Evolutionary conservation across 2,797 vertebrate genomes (phyloP).

Genomic region (Limosa lapponica): DNA sequence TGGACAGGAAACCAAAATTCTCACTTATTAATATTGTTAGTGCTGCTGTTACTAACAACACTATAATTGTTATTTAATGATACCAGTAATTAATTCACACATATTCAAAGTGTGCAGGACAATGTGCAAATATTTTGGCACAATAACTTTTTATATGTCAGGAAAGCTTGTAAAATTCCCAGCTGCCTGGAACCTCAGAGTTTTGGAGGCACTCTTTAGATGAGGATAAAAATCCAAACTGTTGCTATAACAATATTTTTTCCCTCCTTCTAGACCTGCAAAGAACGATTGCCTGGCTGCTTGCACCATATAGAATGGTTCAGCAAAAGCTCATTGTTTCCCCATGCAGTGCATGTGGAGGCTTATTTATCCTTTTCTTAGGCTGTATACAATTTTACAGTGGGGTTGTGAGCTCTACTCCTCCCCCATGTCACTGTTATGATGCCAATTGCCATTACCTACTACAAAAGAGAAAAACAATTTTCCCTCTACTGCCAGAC

Average conservation of each 20-base stretch:
- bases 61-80: neutral
- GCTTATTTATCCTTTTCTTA: neutral
- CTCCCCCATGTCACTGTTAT: neutral
- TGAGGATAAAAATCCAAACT: fast-evolving
- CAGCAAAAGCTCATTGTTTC: neutral
- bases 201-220: neutral
- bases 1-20: neutral
- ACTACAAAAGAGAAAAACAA: neutral
- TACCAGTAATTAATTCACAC: neutral
- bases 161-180: neutral
- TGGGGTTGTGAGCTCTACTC: neutral
- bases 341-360: neutral
- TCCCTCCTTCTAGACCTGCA: neutral
- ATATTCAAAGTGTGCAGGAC: neutral
- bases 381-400: neutral
- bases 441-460: neutral
- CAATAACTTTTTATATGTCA: neutral
- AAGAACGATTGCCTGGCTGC: neutral
- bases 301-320: neutral
- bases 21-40: neutral
- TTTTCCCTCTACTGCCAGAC: neutral
- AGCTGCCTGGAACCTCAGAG: neutral
- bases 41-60: neutral
- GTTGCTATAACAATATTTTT: neutral
- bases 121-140: neutral